These are phyloP conservation scores for Amphipoea lucens DNA, from an alignment of 2,888 invertebrate species.

Conservation along the genomic window DNA sequence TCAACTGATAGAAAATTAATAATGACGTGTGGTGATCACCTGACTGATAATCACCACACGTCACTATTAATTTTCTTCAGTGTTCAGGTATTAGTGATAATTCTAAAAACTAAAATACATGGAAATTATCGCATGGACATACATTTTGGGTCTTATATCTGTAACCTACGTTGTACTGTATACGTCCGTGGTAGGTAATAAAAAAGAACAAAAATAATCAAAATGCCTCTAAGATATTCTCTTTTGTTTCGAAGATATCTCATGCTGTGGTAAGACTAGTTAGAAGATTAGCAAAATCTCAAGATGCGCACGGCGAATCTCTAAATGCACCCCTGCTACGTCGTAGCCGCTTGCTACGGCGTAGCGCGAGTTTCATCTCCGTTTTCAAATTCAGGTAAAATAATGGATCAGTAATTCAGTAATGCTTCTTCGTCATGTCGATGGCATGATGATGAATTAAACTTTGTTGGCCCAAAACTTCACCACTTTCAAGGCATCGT, in stretches of 20 bases:
- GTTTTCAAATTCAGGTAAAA: background rate
- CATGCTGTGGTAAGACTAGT: background rate
- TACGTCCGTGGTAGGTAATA: background rate
- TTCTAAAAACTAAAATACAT: background rate
- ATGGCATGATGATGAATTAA: background rate
- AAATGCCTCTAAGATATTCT: background rate
- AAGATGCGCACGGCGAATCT: background rate
- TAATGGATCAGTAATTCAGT: no score
- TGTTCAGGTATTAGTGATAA: conserved; percentile 35
- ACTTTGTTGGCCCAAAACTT: background rate
- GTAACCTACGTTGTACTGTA: background rate
- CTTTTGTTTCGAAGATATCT: background rate
- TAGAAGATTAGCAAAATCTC: background rate
- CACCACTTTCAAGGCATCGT: background rate
- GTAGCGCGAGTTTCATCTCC: background rate
- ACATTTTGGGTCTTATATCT: background rate
- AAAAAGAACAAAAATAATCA: background rate
- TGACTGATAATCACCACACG: conserved; percentile 35
- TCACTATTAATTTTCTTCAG: conserved; percentile 23
- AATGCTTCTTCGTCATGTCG: background rate
- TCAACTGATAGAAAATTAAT: conserved; percentile 17
- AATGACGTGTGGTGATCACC: conserved; percentile 24
- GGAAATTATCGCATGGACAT: background rate
- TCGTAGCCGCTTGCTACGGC: conserved; percentile 44
- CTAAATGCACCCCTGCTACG: conserved; percentile 5